A percentile compares a stretch with the other conserved stretches of the same genome.
phyloP scores from a whole-genome alignment of 2,113 vertebrate species.

The Phrynosoma blainvillii region DNA sequence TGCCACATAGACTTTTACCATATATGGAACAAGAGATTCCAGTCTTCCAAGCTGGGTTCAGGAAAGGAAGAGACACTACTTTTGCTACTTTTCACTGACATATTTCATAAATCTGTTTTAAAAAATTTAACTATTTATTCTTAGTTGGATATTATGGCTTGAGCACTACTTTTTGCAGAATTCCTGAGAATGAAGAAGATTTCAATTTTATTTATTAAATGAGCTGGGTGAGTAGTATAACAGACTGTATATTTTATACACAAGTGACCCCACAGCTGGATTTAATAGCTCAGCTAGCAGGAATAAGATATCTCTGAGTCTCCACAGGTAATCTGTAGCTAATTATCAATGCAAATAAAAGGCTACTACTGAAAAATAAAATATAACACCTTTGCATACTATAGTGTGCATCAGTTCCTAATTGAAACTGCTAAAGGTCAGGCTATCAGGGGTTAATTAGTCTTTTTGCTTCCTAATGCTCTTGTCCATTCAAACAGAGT shows the following conservation, averaged over 20 bases:
- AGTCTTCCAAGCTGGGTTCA: too few species aligned
- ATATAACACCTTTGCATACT: background rate
- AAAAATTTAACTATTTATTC: too few species aligned
- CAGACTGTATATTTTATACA: background rate
- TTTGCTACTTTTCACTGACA: too few species aligned
- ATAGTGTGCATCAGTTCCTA: background rate
- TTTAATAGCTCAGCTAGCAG: background rate
- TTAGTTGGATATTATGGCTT: too few species aligned
- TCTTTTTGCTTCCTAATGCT: background rate
- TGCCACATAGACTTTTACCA: too few species aligned
- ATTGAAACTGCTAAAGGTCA: background rate
- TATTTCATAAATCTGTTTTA: too few species aligned
- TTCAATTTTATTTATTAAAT: background rate
- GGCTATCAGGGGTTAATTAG: background rate
- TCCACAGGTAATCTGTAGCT: background rate
- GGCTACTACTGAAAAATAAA: background rate
- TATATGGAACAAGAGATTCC: too few species aligned
- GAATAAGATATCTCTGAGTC: background rate
- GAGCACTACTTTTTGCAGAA: background rate
- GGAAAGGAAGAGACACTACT: too few species aligned
- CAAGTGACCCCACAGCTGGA: background rate
- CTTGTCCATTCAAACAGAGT: background rate
- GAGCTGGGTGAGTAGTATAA: too few species aligned
- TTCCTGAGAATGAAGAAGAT: background rate
- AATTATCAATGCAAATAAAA: background rate